phyloP scores from a whole-genome alignment of 2,113 vertebrate genomes.

The Tachycineta bicolor region DNA sequence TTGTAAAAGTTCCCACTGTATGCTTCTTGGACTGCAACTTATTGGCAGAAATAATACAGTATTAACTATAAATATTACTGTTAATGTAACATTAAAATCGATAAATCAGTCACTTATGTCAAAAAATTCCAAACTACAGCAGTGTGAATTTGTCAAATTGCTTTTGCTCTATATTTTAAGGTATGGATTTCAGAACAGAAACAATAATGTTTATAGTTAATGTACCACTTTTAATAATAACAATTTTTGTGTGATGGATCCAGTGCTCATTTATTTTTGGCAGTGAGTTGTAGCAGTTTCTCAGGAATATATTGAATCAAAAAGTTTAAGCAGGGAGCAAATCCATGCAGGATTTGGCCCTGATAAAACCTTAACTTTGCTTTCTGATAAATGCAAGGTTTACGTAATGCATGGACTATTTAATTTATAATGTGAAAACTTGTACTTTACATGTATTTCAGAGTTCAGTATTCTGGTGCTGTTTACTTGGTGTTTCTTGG shows the following conservation, averaged over 20 bases:
- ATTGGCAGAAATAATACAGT: neutral
- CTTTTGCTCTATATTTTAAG: neutral
- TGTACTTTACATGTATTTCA: neutral
- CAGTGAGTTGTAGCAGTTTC: neutral
- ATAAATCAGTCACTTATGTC: neutral
- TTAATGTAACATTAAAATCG: neutral
- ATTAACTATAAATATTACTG: conserved; percentile 32
- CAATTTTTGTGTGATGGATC: neutral
- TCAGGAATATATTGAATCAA: neutral
- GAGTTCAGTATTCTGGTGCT: neutral
- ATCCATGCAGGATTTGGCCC: neutral
- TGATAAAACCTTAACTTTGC: neutral
- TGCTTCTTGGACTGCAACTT: neutral
- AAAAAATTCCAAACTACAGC: neutral
- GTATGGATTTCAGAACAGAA: neutral
- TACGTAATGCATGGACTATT: neutral
- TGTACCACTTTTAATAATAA: neutral
- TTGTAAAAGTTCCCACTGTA: neutral
- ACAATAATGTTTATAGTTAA: neutral
- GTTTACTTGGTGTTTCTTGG: neutral
- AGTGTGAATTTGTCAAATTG: neutral
- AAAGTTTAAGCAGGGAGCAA: neutral
- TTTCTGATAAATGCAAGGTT: neutral
- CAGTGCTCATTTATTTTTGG: neutral
- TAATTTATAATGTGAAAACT: neutral